Base-by-base conservation (phyloP, 2,113 vertebrate species). In the Alosa alosa region DNA sequence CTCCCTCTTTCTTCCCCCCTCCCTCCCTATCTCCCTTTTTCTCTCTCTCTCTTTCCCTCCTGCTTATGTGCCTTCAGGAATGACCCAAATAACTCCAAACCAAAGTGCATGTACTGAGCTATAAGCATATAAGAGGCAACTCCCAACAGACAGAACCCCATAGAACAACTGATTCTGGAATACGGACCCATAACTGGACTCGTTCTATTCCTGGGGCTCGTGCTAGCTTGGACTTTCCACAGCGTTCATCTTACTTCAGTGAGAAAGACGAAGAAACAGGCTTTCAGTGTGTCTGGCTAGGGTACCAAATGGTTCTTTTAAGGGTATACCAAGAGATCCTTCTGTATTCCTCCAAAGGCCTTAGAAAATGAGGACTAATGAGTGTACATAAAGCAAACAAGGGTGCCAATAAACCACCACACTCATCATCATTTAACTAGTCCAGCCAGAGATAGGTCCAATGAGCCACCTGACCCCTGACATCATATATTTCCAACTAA, bases 81-180 rank as follows among this genome's bases (percentile, higher is more conserved):
- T 78, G 72, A 78, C 72, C 72, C 72, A 78, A 78, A 78, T 78
- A 78, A 78, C 72, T 78, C 72, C 72, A 72, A 31, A 25, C 64
- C 25, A 39, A 78, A 78, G 36, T 18, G 25, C 68, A 36, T 78
- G 36, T 78, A 31, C 72, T 78, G 5, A 78, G 72, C 31, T 78
- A 39, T 78, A 5, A 39, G 72, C 72, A 78, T 78, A 39, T 39
- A 78, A 78, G 31, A 39, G 39, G 36, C 72, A 75, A 75, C 68
- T 75, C 55, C 13, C 55, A 57, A 18, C 68, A 36, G 68, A 75
- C 10, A 39, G 11, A 36, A 36, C 36, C 72, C 4, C 31, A 78
- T 4, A 36, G 72, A 36, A 3, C 72, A 78, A 39, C 72, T 13
- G 36, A 39, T n/a, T 72, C 11, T 36, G 36, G 31, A 15, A 78